Evolutionary conservation across 2,888 invertebrate genomes (phyloP).

Genomic region (Troides oblongomaculatus): DNA sequence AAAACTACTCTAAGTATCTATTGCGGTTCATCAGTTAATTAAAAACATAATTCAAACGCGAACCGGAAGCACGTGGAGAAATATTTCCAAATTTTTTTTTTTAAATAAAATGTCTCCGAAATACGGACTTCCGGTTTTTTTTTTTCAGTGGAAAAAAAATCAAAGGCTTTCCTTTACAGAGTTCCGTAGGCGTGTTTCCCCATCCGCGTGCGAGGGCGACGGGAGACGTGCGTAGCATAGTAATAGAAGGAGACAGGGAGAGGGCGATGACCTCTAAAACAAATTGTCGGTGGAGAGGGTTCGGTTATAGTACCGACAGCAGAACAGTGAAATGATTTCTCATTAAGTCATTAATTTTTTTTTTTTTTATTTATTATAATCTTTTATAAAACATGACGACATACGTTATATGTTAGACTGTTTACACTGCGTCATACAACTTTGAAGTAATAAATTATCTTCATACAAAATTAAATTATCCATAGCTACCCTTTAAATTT

Average conservation of each 20-base stretch:
- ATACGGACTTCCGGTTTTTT: constrained; percentile 59
- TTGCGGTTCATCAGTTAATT: constrained; percentile 1
- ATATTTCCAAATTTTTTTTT: constrained; percentile 15
- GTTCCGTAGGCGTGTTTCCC: constrained; percentile 67
- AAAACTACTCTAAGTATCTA: background rate
- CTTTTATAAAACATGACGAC: too few relatives aligned
- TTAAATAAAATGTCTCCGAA: constrained; percentile 44
- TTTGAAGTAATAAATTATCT: too few relatives aligned
- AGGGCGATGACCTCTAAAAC: constrained; percentile 79
- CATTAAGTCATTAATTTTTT: constrained; percentile 21
- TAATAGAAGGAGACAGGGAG: constrained; percentile 54
- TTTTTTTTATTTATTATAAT: too few relatives aligned
- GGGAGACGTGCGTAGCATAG: constrained; percentile 44
- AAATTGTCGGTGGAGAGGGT: constrained; percentile 77
- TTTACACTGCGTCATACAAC: too few relatives aligned
- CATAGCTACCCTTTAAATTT: too few relatives aligned
- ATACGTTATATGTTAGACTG: too few relatives aligned
- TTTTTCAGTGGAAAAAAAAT: constrained; percentile 53
- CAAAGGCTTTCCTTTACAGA: constrained; percentile 60
- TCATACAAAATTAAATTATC: too few relatives aligned
- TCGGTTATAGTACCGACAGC: constrained; percentile 69
- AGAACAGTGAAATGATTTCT: constrained; percentile 40
- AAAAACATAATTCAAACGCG: constrained; percentile 8
- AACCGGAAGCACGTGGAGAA: constrained; percentile 21
- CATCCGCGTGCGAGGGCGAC: constrained; percentile 58